Base-by-base conservation (phyloP, 2,888 invertebrate genomes). In the Neoaliturus tenellus region DNA sequence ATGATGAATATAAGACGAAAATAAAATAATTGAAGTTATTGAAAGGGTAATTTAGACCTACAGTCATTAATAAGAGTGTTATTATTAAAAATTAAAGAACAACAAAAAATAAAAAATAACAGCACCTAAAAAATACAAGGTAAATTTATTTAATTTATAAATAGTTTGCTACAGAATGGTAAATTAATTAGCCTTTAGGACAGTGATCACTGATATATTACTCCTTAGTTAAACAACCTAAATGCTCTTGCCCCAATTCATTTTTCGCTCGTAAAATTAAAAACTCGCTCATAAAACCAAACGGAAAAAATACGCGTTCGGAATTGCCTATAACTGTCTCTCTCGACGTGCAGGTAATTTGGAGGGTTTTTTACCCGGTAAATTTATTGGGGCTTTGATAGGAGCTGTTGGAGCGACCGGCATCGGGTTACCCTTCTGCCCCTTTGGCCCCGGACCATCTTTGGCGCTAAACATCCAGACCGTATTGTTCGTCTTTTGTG, bases 401-500 rank as follows among this genome's bases (percentile, higher is more conserved):
- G 73, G 58, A 82, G 82, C 73, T 82, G 82, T 82, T 73, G 82
- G 39, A 82, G 73, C 82, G 35, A 39, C 23, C 41, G 39, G 39
- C 73, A 82, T 82, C 82, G 58, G 39, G 82, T 82, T 82, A 33
- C 73, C 23, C 28, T 17, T 25, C 35, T 25, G 41, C 25, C 39
- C 33, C 58, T 5, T 14, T 12, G 31, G 23, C 48, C 51, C 28
- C 4, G 51, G 28, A 44, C 75, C 31, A 75, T 48, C 51, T 55
- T 55, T 44, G 2, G 33, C 33, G 33, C 78, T 78, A 78, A 78
- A 78, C 48, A 55, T 31, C 78, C 33, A 55, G 17, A 48, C 73
- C 44, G 78, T 33, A 78, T 83, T 83, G 83, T 83, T 41, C 78
- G 69, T 28, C 69, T 69, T 75, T 84, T 84, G 84, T 84, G 84